These are phyloP conservation scores for Girardinichthys multiradiatus DNA, from an alignment of 2,113 vertebrate species.

Conservation along the genomic window DNA sequence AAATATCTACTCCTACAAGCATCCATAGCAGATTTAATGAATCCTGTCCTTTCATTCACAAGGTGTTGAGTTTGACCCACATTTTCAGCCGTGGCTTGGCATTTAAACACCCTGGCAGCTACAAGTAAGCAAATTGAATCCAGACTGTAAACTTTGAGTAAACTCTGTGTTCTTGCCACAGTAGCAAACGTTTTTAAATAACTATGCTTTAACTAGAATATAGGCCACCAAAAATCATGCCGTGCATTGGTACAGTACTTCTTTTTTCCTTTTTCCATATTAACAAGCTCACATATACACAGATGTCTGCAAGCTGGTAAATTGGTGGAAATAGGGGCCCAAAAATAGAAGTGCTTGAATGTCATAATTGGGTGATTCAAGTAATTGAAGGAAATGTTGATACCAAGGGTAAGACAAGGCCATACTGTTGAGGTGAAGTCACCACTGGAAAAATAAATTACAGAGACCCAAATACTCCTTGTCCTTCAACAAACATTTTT, in stretches of 20 bases:
- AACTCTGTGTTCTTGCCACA: slow-evolving; percentile 28
- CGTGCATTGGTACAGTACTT: background rate
- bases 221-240: background rate
- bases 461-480: slow-evolving; percentile 7
- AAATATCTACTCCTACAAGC: background rate
- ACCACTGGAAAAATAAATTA: slow-evolving; percentile 62
- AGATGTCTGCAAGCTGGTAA: slow-evolving; percentile 22
- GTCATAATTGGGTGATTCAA: slow-evolving; percentile 57
- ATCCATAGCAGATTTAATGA: background rate
- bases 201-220: slow-evolving; percentile 21
- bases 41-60: slow-evolving; percentile 32
- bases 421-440: slow-evolving; percentile 61
- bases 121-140: slow-evolving; percentile 6
- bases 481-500: slow-evolving; percentile 28
- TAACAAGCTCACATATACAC: slow-evolving; percentile 33
- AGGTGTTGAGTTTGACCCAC: slow-evolving; percentile 54
- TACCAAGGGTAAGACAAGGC: slow-evolving; percentile 42
- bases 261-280: slow-evolving; percentile 55
- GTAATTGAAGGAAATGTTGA: slow-evolving; percentile 51
- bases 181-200: slow-evolving; percentile 7
- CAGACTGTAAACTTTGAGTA: slow-evolving; percentile 36
- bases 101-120: slow-evolving; percentile 27
- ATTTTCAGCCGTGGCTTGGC: slow-evolving; percentile 40
- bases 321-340: slow-evolving; percentile 49
- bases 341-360: slow-evolving; percentile 52